phyloP scores from a whole-genome alignment of 1,140 invertebrate genomes.

The Armadillidium nasatum region DNA sequence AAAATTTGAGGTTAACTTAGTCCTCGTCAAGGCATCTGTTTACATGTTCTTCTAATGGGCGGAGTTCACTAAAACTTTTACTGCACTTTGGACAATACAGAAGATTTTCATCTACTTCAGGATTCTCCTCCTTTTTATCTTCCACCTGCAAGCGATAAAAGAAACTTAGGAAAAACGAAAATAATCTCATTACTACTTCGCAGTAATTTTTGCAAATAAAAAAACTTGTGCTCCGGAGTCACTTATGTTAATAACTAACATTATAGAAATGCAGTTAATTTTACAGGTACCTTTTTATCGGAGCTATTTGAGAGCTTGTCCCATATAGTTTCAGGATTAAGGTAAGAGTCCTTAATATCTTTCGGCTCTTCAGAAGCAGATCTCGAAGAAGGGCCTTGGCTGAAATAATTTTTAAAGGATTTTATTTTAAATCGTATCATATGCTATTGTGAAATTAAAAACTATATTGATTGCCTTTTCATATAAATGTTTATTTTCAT shows the following conservation, averaged over 20 bases:
- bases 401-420: no score
- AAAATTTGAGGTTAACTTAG: constrained; percentile 32
- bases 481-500: no score
- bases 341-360: not conserved
- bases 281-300: constrained; percentile 37
- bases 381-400: not conserved
- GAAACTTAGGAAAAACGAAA: no score
- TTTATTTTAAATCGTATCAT: no score
- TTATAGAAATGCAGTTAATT: no score
- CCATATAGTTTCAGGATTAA: constrained; percentile 32
- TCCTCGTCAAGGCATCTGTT: constrained; percentile 43
- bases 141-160: constrained; percentile 28
- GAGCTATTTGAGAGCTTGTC: constrained; percentile 33
- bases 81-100: constrained; percentile 46
- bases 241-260: not conserved
- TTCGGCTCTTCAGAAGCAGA: constrained; percentile 12
- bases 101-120: constrained; percentile 39
- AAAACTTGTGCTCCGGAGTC: not conserved
- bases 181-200: no score
- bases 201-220: not conserved
- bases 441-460: no score
- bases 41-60: constrained; percentile 45
- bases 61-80: constrained; percentile 44
- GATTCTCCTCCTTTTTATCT: constrained; percentile 36
- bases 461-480: no score